phyloP scores from a whole-genome alignment of 2,113 vertebrate species.

The Eulacestoma nigropectus region DNA sequence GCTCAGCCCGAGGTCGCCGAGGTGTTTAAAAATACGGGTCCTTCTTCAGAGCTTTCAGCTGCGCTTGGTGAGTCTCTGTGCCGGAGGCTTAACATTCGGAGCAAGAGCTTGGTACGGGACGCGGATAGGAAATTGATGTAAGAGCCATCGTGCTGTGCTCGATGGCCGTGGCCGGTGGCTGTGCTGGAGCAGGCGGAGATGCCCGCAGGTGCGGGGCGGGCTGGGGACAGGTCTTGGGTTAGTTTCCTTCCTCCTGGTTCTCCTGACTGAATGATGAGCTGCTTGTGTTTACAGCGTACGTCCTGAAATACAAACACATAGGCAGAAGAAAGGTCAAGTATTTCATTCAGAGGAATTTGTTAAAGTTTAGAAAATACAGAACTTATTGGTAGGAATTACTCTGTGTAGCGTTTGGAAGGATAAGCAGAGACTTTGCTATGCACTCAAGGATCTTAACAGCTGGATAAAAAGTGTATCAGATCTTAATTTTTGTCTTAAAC shows the following conservation, averaged over 20 bases:
- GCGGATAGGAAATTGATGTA: rapidly evolving
- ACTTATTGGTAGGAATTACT: neutral
- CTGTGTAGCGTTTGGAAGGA: neutral
- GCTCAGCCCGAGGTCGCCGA: rapidly evolving
- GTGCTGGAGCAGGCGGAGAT: neutral
- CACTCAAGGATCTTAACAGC: neutral
- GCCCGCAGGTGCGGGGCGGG: neutral
- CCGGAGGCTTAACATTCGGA: rapidly evolving
- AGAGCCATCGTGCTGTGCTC: rapidly evolving
- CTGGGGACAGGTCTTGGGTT: neutral
- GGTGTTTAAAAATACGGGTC: neutral
- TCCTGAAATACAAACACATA: neutral
- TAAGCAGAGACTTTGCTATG: neutral
- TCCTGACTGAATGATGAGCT: no score
- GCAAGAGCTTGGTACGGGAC: neutral
- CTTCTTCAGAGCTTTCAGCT: neutral
- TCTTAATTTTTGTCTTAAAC: neutral
- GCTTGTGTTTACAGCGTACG: rapidly evolving
- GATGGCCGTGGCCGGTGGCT: neutral
- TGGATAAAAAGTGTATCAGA: neutral
- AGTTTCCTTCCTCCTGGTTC: neutral
- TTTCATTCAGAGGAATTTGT: neutral
- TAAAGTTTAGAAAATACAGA: neutral
- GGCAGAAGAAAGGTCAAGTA: neutral
- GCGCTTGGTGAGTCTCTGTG: neutral